Evolutionary conservation across 2,888 invertebrate genomes (phyloP).

Genomic region (Caradrina clavipalpis): DNA sequence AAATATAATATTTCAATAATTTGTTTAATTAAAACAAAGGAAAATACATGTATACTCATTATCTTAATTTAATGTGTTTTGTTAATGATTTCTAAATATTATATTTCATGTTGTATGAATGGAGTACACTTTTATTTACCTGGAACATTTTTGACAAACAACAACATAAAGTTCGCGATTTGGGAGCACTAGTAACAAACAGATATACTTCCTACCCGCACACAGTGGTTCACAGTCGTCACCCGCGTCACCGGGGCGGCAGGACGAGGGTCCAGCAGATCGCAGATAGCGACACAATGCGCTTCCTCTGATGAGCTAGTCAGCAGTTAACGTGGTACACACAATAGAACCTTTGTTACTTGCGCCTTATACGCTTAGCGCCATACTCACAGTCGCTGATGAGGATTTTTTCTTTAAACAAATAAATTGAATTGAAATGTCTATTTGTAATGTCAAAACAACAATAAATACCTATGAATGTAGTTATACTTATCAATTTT

Average conservation of each 20-base stretch:
- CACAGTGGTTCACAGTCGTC: not conserved
- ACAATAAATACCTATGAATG: too few relatives aligned
- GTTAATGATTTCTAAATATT: not conserved
- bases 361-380: conserved; percentile 1
- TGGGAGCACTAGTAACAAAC: not conserved
- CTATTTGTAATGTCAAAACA: too few relatives aligned
- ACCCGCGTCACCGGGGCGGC: conserved; percentile 7
- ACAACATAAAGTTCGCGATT: not conserved
- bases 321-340: not conserved
- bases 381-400: not conserved
- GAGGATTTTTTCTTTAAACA: too few relatives aligned
- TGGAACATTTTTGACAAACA: too few relatives aligned
- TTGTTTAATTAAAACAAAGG: not conserved
- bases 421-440: too few relatives aligned
- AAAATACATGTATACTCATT: not conserved
- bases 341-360: conserved; percentile 42
- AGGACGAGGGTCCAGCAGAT: conserved; percentile 43
- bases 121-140: too few relatives aligned
- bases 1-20: not conserved
- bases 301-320: conserved; percentile 32
- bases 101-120: too few relatives aligned
- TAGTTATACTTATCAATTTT: too few relatives aligned
- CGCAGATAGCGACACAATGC: conserved; percentile 45
- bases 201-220: not conserved
- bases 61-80: too few relatives aligned